Percentiles rank a stretch among this genome's conserved stretches.
Conservation (phyloP, 2,113 vertebrate species). For the Vulpes ferrilata region DNA sequence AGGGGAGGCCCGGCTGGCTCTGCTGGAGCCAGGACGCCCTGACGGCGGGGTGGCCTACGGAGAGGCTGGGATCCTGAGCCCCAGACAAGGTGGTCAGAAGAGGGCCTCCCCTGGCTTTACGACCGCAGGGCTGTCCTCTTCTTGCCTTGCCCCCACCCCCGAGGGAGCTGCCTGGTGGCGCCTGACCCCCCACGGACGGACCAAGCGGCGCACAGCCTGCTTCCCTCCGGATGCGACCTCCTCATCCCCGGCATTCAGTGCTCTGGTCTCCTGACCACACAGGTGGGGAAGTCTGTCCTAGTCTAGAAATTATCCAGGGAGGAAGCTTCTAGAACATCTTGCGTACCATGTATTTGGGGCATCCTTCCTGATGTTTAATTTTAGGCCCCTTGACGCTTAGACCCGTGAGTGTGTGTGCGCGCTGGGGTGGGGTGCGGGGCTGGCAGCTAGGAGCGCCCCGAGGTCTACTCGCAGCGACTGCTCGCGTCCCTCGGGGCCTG, state of each 20-base stretch:
- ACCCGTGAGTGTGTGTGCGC: neutral
- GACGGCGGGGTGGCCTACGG: rapidly evolving
- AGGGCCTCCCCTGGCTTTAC: no score
- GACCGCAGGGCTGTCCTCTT: neutral
- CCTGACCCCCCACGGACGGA: neutral
- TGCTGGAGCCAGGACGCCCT: no score
- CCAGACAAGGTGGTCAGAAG: neutral
- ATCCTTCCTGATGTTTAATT: neutral
- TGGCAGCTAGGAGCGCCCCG: neutral
- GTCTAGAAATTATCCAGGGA: neutral
- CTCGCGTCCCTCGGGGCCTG: neutral
- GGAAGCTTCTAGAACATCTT: neutral
- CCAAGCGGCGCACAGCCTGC: neutral
- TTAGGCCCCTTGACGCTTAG: neutral
- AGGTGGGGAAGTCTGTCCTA: neutral
- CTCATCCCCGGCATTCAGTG: neutral
- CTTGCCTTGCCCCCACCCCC: no score
- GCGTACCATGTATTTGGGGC: neutral
- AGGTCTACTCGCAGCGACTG: neutral
- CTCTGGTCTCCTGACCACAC: neutral
- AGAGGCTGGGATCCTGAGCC: neutral
- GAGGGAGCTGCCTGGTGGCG: neutral
- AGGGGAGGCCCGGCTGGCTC: neutral
- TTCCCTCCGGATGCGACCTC: neutral
- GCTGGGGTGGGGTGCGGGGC: neutral